Evolutionary conservation across 2,888 invertebrate species (phyloP).

Genomic region (Nomada goodeniana): DNA sequence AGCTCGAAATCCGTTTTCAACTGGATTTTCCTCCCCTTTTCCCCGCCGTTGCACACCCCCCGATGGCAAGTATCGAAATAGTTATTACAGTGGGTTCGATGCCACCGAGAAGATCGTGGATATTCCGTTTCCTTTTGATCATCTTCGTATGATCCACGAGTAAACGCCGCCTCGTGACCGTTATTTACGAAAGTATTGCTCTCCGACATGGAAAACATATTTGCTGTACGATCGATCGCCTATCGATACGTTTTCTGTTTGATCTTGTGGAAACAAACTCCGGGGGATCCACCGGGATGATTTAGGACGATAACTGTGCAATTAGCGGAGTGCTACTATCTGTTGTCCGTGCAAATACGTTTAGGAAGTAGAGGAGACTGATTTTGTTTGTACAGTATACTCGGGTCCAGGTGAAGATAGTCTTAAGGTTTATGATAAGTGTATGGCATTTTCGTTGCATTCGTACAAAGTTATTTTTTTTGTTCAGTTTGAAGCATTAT

Average conservation of each 20-base stretch:
- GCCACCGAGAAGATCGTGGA: slow-evolving; percentile 45
- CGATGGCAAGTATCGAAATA: slow-evolving; percentile 37
- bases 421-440: neutral
- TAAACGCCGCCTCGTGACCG: slow-evolving; percentile 46
- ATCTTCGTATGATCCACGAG: slow-evolving; percentile 46
- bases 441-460: too few species aligned
- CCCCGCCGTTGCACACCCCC: neutral
- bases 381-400: neutral
- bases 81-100: slow-evolving; percentile 65
- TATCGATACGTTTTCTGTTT: neutral
- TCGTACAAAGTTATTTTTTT: too few species aligned
- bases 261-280: too few species aligned
- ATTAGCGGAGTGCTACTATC: neutral
- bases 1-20: slow-evolving; percentile 57
- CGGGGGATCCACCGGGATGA: neutral
- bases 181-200: slow-evolving; percentile 35
- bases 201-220: slow-evolving; percentile 5
- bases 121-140: slow-evolving; percentile 55
- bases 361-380: neutral
- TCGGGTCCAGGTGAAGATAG: too few species aligned
- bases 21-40: slow-evolving; percentile 52
- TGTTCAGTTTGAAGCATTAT: too few species aligned
- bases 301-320: neutral
- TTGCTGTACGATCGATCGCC: neutral
- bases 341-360: neutral